Evolutionary conservation across 2,888 invertebrate genomes (phyloP), one percentile per base, ranked within the genome.

Genomic region (Epiblema foenella): DNA sequence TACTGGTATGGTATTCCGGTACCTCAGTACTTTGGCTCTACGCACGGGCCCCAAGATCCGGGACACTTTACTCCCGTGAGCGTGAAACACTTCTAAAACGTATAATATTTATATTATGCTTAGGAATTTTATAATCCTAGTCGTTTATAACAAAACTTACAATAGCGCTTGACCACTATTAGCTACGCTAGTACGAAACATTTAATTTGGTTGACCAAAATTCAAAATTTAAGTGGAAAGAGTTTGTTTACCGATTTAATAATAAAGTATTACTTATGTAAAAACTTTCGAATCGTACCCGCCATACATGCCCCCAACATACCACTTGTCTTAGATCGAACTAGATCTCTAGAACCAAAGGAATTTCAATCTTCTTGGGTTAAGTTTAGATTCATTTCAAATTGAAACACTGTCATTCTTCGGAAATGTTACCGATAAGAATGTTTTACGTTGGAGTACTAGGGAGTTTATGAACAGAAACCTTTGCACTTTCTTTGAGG

Each of bases 371-470:
- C 74, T 66, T 84, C 77, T 1, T 1, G 0, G 2, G 0, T 9
- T 17, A 15, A 5, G 0, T 0, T 42, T 76, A 74, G 60, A 70
- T 75, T 76, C 57, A 42, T 75, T 68, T 73, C 71, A 75, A 29
- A 9, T 7, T 37, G 12, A 15, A 60, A 33, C 65, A 9, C 11
- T 7, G 24, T 51, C 66, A 33, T 52, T 18, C 66, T 54, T 69
- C 57, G 24, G 39, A 68, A 79, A 75, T 78, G 78, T 81, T 79
- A 71, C 75, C 84, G 82, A 83, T 84, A 81, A 85, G 81, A 85
- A 83, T 81, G 80, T 86, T 84, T 85, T 79, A 80, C 79, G 77
- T 78, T 78, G 75, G 74, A 84, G 82, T 78, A 80, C 67, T 65
- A 42, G 46, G 46, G 60, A 60, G 73, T 74, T 80, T 83, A 81